Percentiles rank a stretch among this genome's conserved stretches.
Conservation (phyloP, 1,140 invertebrate species). For the Gonioctena quinquepunctata region DNA sequence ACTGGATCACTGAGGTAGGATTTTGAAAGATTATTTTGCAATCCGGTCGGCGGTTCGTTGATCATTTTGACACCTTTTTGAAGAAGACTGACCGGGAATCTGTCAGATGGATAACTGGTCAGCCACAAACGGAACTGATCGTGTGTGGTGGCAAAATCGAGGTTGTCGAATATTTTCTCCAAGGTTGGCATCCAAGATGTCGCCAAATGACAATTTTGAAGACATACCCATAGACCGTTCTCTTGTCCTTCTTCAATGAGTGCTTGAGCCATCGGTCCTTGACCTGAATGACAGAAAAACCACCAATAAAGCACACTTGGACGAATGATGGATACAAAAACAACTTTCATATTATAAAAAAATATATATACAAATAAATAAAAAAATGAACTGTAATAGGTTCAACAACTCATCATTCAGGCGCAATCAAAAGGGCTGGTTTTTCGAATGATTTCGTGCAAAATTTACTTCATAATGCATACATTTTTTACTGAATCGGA, state of each 20-base stretch:
- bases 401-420: no score
- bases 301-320: neutral
- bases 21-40: constrained; percentile 82
- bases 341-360: no score
- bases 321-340: no score
- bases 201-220: constrained; percentile 94
- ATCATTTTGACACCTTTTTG: constrained; percentile 94
- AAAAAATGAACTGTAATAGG: no score
- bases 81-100: constrained; percentile 85
- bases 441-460: no score
- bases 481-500: no score
- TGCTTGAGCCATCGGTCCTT: constrained; percentile 79
- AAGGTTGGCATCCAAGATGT: constrained; percentile 85
- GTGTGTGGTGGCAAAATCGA: constrained; percentile 76
- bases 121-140: constrained; percentile 83
- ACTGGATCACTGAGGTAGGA: constrained; percentile 83
- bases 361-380: no score
- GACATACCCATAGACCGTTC: constrained; percentile 84
- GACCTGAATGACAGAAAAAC: constrained; percentile 55
- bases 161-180: constrained; percentile 80
- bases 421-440: no score
- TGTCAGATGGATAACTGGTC: constrained; percentile 86
- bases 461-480: no score
- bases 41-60: constrained; percentile 87
- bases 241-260: constrained; percentile 79